Base-by-base conservation (phyloP, 2,888 invertebrate species). In the Tanaodytes sp. region DNA sequence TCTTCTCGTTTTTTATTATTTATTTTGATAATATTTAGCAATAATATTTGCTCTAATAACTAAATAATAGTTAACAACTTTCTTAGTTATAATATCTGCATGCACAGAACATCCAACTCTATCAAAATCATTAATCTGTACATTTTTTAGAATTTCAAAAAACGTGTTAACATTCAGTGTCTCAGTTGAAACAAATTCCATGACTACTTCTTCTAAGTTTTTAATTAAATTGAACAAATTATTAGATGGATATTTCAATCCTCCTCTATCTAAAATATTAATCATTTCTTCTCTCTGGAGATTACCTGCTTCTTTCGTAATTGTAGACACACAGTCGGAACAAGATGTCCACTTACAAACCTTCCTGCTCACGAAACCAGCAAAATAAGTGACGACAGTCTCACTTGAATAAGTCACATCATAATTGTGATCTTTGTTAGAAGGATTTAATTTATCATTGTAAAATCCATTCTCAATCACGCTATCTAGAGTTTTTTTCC, bases 361-460 rank as follows among this genome's bases (percentile, higher is more conserved):
- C 15, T 45, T 45, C 16, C 27, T 45, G 1, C 2, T 14, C 6
- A 45, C 15, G 16, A 11, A 45, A 8, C 43, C 43, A 12, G 43
- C 43, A 14, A 45, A 8, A 23, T 45, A 45, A 27, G 43, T 14
- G 1, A 27, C 14, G 6, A 14, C 27, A 14, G 1, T 4, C 2
- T 45, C 43, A 12, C 9, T 45, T 12, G 15, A 14, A 14, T 45
- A 12, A 5, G 27, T 4, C 2, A 11, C 2, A 12, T 45, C 14
- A 3, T 45, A 45, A 45, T 45, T 27, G n/a, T 45, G 43, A 23
- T 45, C 43, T 6, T 27, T n/a, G n/a, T n/a, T n/a, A n/a, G n/a
- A n/a, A n/a, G n/a, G n/a, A n/a, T n/a, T n/a, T n/a, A n/a, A n/a
- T n/a, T n/a, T n/a, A n/a, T n/a, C n/a, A n/a, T n/a, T n/a, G n/a